Evolutionary conservation across 2,888 invertebrate genomes (phyloP).

Genomic region (Girardia tigrina): DNA sequence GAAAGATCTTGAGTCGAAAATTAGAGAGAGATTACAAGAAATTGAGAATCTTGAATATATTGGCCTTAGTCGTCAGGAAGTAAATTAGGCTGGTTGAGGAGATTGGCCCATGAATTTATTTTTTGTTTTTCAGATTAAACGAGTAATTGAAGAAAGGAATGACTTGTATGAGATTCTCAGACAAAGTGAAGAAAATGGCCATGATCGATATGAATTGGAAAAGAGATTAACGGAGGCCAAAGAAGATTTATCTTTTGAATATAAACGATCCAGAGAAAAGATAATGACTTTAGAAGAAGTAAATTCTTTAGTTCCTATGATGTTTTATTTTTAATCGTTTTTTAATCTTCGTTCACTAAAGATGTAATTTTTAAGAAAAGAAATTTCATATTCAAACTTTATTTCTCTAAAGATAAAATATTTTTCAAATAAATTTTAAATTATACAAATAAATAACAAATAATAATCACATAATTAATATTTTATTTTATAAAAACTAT

Average conservation of each 20-base stretch:
- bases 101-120: no score
- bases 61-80: slow-evolving; percentile 41
- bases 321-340: no score
- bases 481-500: no score
- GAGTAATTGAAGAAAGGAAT: slow-evolving; percentile 42
- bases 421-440: no score
- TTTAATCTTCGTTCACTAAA: no score
- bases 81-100: not conserved
- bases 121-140: slow-evolving; percentile 38
- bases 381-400: no score
- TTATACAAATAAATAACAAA: no score
- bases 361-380: no score
- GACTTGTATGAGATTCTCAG: slow-evolving; percentile 40
- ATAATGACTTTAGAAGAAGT: slow-evolving; percentile 45
- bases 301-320: no score
- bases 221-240: slow-evolving; percentile 42
- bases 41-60: slow-evolving; percentile 38
- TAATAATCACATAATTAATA: no score
- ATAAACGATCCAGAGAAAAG: slow-evolving; percentile 41
- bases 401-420: no score
- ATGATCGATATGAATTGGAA: slow-evolving; percentile 44
- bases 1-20: slow-evolving; percentile 39
- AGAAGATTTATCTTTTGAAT: slow-evolving; percentile 43
- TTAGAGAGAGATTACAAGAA: slow-evolving; percentile 40
- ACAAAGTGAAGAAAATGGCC: slow-evolving; percentile 40